Evolutionary conservation across 2,797 vertebrate species (phyloP).

Genomic region (Acrossocheilus wenchowensis): DNA sequence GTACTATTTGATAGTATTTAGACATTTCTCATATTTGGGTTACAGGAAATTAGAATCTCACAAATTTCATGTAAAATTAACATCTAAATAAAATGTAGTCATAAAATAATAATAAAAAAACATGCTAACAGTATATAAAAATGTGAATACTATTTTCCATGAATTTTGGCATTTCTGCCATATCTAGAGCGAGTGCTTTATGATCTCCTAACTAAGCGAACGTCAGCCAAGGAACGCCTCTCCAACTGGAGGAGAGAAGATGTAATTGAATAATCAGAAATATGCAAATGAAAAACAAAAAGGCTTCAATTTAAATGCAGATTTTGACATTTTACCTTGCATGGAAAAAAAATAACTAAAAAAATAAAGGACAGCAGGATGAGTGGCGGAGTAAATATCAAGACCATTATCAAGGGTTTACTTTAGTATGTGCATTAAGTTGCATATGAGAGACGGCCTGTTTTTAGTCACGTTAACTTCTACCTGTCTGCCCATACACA

Average conservation of each 20-base stretch:
- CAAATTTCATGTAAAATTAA: neutral
- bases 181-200: conserved; percentile 19
- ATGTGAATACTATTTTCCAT: neutral
- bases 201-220: conserved; percentile 1
- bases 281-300: conserved; percentile 72
- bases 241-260: conserved; percentile 44
- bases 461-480: neutral
- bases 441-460: neutral
- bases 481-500: neutral
- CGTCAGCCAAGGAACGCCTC: conserved; percentile 46
- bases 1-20: neutral
- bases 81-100: neutral
- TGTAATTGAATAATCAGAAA: conserved; percentile 76
- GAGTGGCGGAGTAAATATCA: conserved; percentile 44
- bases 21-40: neutral
- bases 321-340: conserved; percentile 76
- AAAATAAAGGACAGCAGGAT: conserved; percentile 37
- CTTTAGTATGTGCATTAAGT: neutral
- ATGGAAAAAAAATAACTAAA: conserved; percentile 21
- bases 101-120: neutral
- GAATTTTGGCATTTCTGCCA: neutral
- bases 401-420: conserved; percentile 37
- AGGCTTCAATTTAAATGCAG: conserved; percentile 80
- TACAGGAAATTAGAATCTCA: neutral
- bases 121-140: neutral